Conservation (phyloP, 2,113 vertebrate genomes). For the Pheucticus melanocephalus region DNA sequence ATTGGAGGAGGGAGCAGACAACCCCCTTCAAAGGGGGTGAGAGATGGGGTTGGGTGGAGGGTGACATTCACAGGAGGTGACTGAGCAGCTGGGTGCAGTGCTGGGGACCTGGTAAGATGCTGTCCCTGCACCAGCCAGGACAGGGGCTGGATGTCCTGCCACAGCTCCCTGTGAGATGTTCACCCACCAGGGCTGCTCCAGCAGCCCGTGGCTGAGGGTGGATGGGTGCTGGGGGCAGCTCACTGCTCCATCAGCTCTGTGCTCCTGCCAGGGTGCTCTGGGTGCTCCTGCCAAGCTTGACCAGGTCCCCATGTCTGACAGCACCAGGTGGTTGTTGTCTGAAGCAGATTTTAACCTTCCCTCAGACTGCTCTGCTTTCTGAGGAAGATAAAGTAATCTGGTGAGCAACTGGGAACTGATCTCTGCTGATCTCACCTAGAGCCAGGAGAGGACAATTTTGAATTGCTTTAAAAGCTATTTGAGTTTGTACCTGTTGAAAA, state of each 20-base stretch:
- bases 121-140: neutral
- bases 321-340: neutral
- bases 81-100: accelerated
- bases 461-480: neutral
- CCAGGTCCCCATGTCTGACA: neutral
- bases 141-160: accelerated
- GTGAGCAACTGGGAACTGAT: neutral
- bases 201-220: accelerated
- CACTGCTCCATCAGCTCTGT: accelerated
- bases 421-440: neutral
- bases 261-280: neutral
- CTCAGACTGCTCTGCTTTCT: neutral
- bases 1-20: neutral
- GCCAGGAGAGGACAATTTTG: neutral
- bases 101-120: neutral
- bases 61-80: neutral
- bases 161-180: neutral
- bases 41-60: neutral
- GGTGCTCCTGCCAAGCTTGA: neutral
- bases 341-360: neutral
- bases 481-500: neutral
- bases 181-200: neutral
- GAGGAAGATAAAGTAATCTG: neutral
- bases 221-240: neutral
- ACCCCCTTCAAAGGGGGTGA: neutral